Conservation (phyloP, 2,888 invertebrate species). For the Cosmopolites sordidus region DNA sequence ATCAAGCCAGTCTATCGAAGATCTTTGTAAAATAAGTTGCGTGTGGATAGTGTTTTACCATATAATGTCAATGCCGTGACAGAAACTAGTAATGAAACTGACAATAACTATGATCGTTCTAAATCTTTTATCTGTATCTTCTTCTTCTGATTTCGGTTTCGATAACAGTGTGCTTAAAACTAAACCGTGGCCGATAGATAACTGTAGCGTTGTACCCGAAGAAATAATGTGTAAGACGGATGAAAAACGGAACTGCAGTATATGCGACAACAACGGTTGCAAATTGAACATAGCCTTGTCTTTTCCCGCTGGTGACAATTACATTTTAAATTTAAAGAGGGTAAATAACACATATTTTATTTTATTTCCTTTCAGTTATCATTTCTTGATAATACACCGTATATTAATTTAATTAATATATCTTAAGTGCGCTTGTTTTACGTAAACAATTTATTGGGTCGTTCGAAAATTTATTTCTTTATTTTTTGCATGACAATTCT, state of each 20-base stretch:
- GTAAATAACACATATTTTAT: slow-evolving; percentile 44
- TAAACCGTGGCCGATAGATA: slow-evolving; percentile 30
- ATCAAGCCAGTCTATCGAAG: slow-evolving; percentile 38
- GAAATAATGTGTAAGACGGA: slow-evolving; percentile 19
- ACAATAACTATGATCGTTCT: slow-evolving; percentile 27
- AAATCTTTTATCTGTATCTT: slow-evolving; percentile 18
- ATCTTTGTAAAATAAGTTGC: slow-evolving; percentile 37
- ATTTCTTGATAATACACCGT: neutral
- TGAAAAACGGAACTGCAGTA: slow-evolving; percentile 18
- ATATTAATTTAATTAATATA: too few relatives aligned
- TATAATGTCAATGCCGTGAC: slow-evolving; percentile 28
- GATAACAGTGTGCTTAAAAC: slow-evolving; percentile 31
- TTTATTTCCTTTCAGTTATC: neutral
- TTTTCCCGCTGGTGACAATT: slow-evolving; percentile 56
- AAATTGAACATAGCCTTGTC: slow-evolving; percentile 62
- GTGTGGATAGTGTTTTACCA: slow-evolving; percentile 27
- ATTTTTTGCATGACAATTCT: too few relatives aligned
- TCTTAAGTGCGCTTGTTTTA: too few relatives aligned
- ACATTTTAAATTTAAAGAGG: slow-evolving; percentile 51
- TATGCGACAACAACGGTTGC: slow-evolving; percentile 51
- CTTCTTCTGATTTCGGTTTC: slow-evolving; percentile 25
- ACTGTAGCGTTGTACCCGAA: slow-evolving; percentile 19
- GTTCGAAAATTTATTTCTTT: too few relatives aligned
- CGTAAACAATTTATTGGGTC: too few relatives aligned
- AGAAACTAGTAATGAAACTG: slow-evolving; percentile 28